Base-by-base conservation (phyloP, 2,113 vertebrate genomes). In the Herpailurus yagouaroundi region DNA sequence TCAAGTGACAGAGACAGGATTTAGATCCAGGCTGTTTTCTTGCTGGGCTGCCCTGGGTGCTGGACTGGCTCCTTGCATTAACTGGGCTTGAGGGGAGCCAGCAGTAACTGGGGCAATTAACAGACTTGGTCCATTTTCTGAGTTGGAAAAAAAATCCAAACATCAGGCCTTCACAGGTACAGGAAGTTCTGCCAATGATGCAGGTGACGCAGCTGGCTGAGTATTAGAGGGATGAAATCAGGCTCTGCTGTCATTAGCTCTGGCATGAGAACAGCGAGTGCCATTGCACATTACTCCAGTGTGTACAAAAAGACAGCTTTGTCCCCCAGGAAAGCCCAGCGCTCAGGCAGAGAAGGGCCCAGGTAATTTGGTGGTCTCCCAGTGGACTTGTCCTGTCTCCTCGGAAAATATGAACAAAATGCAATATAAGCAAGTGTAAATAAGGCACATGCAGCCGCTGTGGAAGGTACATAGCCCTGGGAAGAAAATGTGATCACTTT, bases 371-470 rank as follows among this genome's bases (percentile, higher is more conserved):
- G 91, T 97, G 76, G 36, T 63, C 55, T 97, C 98, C 92, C 96
- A 52, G 0, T 16, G 92, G 98, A 95, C 89, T 85, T 50, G 76
- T 95, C 63, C 91, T 97, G 91, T 27, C 97, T 95, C 93, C 95
- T 87, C 95, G 63, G 91, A 89, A 98, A 98, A 96, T 60, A 95
- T 68, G 95, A 98, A 82, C 95, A 92, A 96, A 98, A 98, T 85
- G 64, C 95, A 98, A 15, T 81, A 15, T 81, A 87, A 92, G 92
- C 91, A 97, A 96, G 91, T 92, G 82, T 94, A 98, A 98, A 98
- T 95, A 92, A 98, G 97, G 94, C 71, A 83, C 87, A 66, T 0
- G 79, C 63, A 91, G 97, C 85, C 80, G 45, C 83, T 3, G 2
- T 15, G 95, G 95, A 90, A 27, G 93, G 93, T 86, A 77, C 63